Base-by-base conservation (phyloP, 2,888 invertebrate genomes). In the Carabus problematicus region DNA sequence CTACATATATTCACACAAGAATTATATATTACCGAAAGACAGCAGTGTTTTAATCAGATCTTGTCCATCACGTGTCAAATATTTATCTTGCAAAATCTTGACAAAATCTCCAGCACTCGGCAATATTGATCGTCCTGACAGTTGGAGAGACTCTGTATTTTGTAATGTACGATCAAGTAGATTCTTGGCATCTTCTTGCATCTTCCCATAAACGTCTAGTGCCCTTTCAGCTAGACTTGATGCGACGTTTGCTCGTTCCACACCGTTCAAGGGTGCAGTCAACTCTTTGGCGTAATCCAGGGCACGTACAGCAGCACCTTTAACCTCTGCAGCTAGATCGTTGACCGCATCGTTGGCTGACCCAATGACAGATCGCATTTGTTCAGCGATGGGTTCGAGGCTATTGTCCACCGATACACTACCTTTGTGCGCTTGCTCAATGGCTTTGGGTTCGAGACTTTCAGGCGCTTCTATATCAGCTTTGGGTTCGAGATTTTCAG, bases 21-120 rank as follows among this genome's bases (percentile, higher is more conserved):
- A n/a, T n/a, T n/a, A n/a, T n/a, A 49, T 18, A 52, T 52, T 14
- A 1, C 29, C n/a, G 40, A 59, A 0, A 39, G n/a, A 16, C 40
- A n/a, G n/a, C n/a, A n/a, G n/a, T n/a, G n/a, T 18, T 47, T n/a
- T 47, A 40, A 52, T 43, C 16, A 62, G n/a, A 9, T 69, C 69
- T 56, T 69, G 54, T 14, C 69, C 69, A 62, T 69, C 69, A 9
- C 9, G 1, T 8, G 69, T 62, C 11, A 69, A 47, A 62, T 69
- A 69, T 55, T 69, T 45, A 1, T 45, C 45, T 45, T 55, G n/a
- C 1, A 62, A 3, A 12, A 45, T 8, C n/a, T 29, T 9, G 8
- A 47, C 18, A 11, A 56, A 61, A 55, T 55, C 40, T 3, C 8
- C 40, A 4, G 43, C 4, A 0, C 4, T 12, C 3, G 29, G 2